These are phyloP conservation scores for human DNA, from an alignment of 2,113 vertebrate species.

Conservation along the genomic window GRCh38 chr5:35485001-35485500, in stretches of 20 bases:
- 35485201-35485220: background rate
- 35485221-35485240: background rate
- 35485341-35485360: background rate
- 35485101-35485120: background rate
- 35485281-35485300: slow-evolving; percentile 35
- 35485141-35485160: background rate
- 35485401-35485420: background rate
- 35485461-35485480: background rate
- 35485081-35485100: no score
- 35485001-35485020: background rate
- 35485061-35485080: background rate
- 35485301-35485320: slow-evolving; percentile 3
- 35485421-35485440: background rate
- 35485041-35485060: background rate
- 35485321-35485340: slow-evolving; percentile 4
- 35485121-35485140: background rate
- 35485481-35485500: background rate
- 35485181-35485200: background rate
- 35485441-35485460: background rate
- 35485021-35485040: background rate
- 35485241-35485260: background rate
- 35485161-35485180: background rate
- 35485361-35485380: background rate
- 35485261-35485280: background rate
- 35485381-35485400: background rate